Evolutionary conservation across 2,113 vertebrate genomes (phyloP).

Genomic region (Labeo rohita): DNA sequence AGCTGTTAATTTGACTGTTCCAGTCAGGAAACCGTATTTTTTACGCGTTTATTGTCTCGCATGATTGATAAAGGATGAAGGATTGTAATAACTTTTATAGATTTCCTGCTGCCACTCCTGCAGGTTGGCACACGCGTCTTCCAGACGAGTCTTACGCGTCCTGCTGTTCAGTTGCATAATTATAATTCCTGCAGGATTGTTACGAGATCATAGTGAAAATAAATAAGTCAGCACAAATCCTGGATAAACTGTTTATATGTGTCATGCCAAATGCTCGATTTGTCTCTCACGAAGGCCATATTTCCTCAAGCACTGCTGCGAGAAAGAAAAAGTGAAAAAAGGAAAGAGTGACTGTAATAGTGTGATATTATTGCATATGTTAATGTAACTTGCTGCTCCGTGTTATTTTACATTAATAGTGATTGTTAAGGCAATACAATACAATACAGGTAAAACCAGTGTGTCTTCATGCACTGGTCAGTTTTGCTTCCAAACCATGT

Average conservation of each 20-base stretch:
- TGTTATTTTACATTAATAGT: not conserved
- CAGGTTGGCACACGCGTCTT: not conserved
- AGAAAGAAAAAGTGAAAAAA: not conserved
- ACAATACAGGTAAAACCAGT: no score
- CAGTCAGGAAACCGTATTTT: not conserved
- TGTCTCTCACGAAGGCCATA: not conserved
- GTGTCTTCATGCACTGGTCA: no score
- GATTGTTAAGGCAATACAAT: no score
- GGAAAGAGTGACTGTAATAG: not conserved
- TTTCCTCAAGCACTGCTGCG: not conserved
- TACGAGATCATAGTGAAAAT: not conserved
- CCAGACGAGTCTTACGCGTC: not conserved
- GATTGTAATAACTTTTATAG: not conserved
- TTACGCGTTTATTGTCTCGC: not conserved
- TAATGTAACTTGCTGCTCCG: not conserved
- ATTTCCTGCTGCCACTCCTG: not conserved
- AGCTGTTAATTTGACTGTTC: not conserved
- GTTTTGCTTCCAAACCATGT: no score
- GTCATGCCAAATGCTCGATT: not conserved
- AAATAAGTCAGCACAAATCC: slow-evolving; percentile 21
- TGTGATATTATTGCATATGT: not conserved
- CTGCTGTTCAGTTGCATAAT: not conserved
- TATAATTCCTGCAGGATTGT: not conserved
- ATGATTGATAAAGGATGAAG: not conserved
- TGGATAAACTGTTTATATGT: slow-evolving; percentile 10